These are phyloP conservation scores for Hololepta plana DNA, from an alignment of 2,888 invertebrate species.

Conservation along the genomic window DNA sequence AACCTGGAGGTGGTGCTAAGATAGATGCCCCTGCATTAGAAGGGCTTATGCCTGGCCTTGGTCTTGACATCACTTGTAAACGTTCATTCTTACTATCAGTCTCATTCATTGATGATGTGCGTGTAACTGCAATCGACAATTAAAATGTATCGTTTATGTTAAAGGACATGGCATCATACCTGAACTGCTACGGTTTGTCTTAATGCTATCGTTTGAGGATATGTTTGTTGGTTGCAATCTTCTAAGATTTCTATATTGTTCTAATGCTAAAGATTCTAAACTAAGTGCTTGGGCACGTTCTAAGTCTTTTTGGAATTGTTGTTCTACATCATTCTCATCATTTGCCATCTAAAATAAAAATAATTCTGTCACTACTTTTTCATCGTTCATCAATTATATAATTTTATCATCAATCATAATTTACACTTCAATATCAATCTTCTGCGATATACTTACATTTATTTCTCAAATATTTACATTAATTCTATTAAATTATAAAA, in stretches of 20 bases:
- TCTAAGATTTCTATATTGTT: slow-evolving; percentile 60
- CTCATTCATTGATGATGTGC: slow-evolving; percentile 24
- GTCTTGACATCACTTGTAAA: slow-evolving; percentile 32
- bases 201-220: slow-evolving; percentile 10
- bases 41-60: slow-evolving; percentile 36
- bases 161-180: slow-evolving; percentile 1
- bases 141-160: neutral
- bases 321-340: slow-evolving; percentile 46
- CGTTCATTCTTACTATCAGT: slow-evolving; percentile 22
- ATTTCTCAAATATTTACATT: no score
- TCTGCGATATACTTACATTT: no score
- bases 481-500: no score
- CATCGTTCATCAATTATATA: no score
- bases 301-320: slow-evolving; percentile 69
- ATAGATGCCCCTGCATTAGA: slow-evolving; percentile 26
- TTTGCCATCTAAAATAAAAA: slow-evolving; percentile 24
- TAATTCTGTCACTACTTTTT: no score
- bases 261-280: slow-evolving; percentile 68
- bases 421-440: no score
- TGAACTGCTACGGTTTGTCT: neutral
- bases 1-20: slow-evolving; percentile 32
- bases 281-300: slow-evolving; percentile 78
- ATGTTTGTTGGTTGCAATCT: slow-evolving; percentile 23
- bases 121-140: slow-evolving; percentile 21
- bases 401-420: no score